Evolutionary conservation across 2,888 invertebrate genomes (phyloP).

Genomic region (Alcis repandata): DNA sequence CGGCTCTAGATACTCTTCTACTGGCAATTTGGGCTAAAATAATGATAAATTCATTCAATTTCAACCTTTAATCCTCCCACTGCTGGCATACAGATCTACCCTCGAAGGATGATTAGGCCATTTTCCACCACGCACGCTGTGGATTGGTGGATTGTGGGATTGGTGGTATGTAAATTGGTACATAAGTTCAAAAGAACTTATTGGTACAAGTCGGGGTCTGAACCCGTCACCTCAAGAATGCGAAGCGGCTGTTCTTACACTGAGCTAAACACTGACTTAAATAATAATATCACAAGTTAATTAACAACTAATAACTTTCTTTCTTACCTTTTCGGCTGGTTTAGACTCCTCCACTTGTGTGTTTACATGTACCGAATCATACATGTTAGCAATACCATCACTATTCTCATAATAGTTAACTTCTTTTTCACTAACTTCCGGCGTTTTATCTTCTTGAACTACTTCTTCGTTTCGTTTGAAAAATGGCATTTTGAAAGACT

Average conservation of each 20-base stretch:
- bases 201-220: too few species aligned
- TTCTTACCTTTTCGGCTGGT: constrained; percentile 37
- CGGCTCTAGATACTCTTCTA: constrained; percentile 82
- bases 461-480: constrained; percentile 67
- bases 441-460: constrained; percentile 41
- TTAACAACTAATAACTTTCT: too few species aligned
- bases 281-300: too few species aligned
- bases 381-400: constrained; percentile 70
- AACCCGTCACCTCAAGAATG: too few species aligned
- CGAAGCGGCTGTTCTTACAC: too few species aligned
- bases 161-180: too few species aligned
- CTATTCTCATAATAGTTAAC: constrained; percentile 65
- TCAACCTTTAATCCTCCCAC: neutral
- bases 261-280: too few species aligned
- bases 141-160: too few species aligned
- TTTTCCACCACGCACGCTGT: too few species aligned
- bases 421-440: constrained; percentile 50
- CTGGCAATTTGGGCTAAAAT: constrained; percentile 59
- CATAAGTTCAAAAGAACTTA: too few species aligned
- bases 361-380: constrained; percentile 73
- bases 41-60: neutral
- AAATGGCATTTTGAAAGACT: constrained; percentile 76
- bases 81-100: too few species aligned
- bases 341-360: constrained; percentile 21
- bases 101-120: too few species aligned